phyloP scores from a whole-genome alignment of 2,888 invertebrate genomes.

The Plagodis dolabraria region DNA sequence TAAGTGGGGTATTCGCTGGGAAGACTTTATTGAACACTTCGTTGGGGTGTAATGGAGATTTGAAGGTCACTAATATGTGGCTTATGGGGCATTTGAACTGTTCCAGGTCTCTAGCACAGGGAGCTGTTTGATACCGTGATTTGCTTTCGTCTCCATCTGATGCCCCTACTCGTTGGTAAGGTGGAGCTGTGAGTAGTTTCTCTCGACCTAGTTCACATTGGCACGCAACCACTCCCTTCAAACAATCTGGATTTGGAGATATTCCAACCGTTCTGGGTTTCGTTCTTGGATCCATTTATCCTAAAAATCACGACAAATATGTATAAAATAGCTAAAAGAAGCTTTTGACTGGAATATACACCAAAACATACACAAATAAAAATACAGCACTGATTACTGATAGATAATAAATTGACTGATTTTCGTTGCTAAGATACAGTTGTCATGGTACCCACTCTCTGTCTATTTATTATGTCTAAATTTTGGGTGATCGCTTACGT shows the following conservation, averaged over 20 bases:
- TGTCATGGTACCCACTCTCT: slow-evolving; percentile 48
- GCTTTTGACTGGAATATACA: slow-evolving; percentile 15
- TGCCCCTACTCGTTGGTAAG: slow-evolving; percentile 56
- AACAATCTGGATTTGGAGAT: slow-evolving; percentile 53
- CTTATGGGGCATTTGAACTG: slow-evolving; percentile 71
- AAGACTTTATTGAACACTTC: slow-evolving; percentile 75
- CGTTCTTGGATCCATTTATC: slow-evolving; percentile 45
- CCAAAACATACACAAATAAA: slow-evolving; percentile 33
- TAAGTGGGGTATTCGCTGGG: slow-evolving; percentile 71
- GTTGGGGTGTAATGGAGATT: slow-evolving; percentile 67
- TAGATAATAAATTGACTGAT: slow-evolving; percentile 23
- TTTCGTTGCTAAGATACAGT: slow-evolving; percentile 54
- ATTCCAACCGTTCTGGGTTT: slow-evolving; percentile 53
- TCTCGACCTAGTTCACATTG: slow-evolving; percentile 79
- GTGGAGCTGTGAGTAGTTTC: slow-evolving; percentile 74
- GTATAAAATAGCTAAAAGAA: slow-evolving; percentile 10
- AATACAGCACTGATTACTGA: slow-evolving; percentile 22
- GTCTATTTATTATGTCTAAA: no score
- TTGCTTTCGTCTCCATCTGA: slow-evolving; percentile 54
- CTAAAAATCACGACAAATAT: slow-evolving; percentile 11
- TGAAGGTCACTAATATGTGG: slow-evolving; percentile 72
- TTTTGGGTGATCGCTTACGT: no score
- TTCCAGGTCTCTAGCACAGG: slow-evolving; percentile 64
- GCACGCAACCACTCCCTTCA: slow-evolving; percentile 61
- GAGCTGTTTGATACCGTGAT: slow-evolving; percentile 67